Conservation (phyloP, 2,113 vertebrate genomes). For the Nipponia nippon region DNA sequence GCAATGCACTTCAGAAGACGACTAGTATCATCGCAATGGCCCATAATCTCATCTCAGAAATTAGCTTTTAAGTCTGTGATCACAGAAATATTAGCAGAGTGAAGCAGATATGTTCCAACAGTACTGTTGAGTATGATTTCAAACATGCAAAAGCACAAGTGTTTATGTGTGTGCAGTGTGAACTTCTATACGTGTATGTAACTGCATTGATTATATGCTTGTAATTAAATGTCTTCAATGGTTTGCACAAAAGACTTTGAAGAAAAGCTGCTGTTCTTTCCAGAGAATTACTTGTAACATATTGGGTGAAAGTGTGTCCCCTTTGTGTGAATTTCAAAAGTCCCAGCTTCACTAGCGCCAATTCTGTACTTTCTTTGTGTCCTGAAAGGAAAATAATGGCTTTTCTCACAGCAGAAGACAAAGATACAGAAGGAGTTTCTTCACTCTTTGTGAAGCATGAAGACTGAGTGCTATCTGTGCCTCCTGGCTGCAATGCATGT, state of each 20-base stretch:
- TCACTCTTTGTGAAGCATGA: background rate
- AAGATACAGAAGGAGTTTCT: background rate
- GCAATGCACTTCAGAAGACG: background rate
- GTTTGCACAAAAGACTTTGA: background rate
- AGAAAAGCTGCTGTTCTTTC: background rate
- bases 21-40: background rate
- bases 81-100: background rate
- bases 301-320: background rate
- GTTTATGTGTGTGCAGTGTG: background rate
- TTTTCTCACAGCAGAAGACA: background rate
- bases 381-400: background rate
- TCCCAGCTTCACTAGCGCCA: background rate
- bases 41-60: background rate
- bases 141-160: background rate
- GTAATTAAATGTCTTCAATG: background rate
- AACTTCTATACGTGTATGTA: background rate
- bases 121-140: background rate
- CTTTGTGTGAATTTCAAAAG: background rate
- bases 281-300: background rate
- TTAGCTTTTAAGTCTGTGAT: background rate
- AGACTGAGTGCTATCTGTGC: background rate
- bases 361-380: background rate
- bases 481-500: background rate
- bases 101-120: background rate
- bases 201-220: background rate